phyloP scores from a whole-genome alignment of 1,140 invertebrate genomes.

The Caenorhabditis briggsae region DNA sequence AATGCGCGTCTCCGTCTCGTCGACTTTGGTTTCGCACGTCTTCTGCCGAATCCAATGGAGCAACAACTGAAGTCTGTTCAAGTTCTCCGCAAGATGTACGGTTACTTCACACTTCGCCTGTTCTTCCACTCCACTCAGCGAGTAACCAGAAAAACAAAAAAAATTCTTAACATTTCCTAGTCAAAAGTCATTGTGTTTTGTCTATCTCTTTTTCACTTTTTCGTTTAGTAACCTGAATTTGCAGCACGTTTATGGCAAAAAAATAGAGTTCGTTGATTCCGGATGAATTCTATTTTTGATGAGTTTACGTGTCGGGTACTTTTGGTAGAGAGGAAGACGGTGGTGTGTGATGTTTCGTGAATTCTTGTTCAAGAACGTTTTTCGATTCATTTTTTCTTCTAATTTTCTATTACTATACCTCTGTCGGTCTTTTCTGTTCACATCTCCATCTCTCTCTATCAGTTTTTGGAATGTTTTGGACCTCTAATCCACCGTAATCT shows the following conservation, averaged over 20 bases:
- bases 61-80: constrained; percentile 73
- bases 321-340: constrained; percentile 48
- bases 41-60: constrained; percentile 78
- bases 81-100: constrained; percentile 62
- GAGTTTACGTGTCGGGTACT: not conserved
- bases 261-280: too few relatives aligned
- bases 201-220: not conserved
- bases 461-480: not conserved
- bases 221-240: too few relatives aligned
- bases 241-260: too few relatives aligned
- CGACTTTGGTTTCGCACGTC: constrained; percentile 90
- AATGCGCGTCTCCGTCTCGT: constrained; percentile 86
- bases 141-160: not conserved
- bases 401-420: not conserved
- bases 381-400: not conserved
- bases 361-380: constrained; percentile 20
- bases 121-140: not conserved
- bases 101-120: not conserved
- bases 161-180: not conserved
- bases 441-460: not conserved
- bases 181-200: constrained; percentile 55
- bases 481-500: not conserved
- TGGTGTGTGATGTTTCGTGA: constrained; percentile 48
- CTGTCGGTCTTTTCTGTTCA: not conserved
- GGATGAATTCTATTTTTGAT: too few relatives aligned